Percentiles rank a stretch among this genome's conserved stretches.
phyloP scores from a whole-genome alignment of 2,113 vertebrate species.

The Aptenodytes patagonicus region DNA sequence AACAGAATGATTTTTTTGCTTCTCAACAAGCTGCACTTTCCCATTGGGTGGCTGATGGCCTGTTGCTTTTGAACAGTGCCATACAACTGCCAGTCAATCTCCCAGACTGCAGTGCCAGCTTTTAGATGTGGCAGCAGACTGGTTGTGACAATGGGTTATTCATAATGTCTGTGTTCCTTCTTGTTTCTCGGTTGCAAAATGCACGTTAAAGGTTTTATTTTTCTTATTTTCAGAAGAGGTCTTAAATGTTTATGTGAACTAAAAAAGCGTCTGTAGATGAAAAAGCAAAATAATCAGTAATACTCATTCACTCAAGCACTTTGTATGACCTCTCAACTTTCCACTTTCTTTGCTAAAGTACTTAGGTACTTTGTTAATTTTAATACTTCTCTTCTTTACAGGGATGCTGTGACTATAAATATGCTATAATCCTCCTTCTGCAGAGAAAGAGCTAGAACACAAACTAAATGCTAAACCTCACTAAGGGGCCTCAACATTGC shows the following conservation, averaged over 20 bases:
- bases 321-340: background rate
- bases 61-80: background rate
- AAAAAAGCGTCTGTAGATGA: background rate
- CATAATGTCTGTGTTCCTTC: background rate
- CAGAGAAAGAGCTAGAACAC: background rate
- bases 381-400: background rate
- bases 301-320: background rate
- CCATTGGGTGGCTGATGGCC: background rate
- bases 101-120: background rate
- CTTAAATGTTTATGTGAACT: background rate
- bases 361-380: background rate
- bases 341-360: background rate
- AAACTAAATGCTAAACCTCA: background rate
- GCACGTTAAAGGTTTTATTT: background rate
- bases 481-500: background rate
- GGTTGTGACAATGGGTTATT: background rate
- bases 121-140: background rate
- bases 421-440: background rate
- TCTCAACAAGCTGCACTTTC: background rate
- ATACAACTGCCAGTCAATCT: background rate
- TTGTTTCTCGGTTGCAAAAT: constrained; percentile 7
- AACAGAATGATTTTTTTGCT: background rate
- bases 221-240: background rate
- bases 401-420: background rate
- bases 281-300: background rate